Evolutionary conservation across 2,888 invertebrate genomes (phyloP), one percentile per base, ranked within the genome.

Genomic region (Heteromurus nitidus): DNA sequence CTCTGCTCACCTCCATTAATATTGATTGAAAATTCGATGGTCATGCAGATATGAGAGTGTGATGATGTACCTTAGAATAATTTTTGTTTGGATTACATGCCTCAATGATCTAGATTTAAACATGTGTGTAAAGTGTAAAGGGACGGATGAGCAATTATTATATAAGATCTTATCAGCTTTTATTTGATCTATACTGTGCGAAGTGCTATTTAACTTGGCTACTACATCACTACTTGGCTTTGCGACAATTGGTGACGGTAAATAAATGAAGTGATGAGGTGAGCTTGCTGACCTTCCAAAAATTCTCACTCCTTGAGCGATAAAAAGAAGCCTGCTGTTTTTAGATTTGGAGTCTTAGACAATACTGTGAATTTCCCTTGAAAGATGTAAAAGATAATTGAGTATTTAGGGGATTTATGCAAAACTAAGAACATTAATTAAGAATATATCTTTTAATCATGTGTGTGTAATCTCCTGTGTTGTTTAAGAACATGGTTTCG

Each of bases 351-450:
- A 3, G 31, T 16, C 20, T 18, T n/a, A 13, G 18, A 65, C 65
- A 65, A 74, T 65, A 36, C 31, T 74, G 55, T 26, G 65, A 74
- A 53, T 74, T 65, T n/a, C 72, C 65, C 72, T 74, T 65, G 65
- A 74, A 65, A 55, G 31, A 55, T 58, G 50, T 55, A 42, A 36
- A 31, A 42, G 30, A 50, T 24, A 30, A 30, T 20, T 69, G 22
- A 16, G 30, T 36, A 50, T 55, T 36, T 55, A 28, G 18, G 55
- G 1, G 31, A 20, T 53, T 47, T 58, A 36, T 22, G n/a, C 16
- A 69, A 69, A 55, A n/a, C 26, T 42, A 62, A 53, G 18, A 64
- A 65, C 55, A 36, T 74, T 74, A 74, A 74, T 74, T 74, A 65
- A 74, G 20, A 28, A 65, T 73, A 16, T 18, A 16, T 65, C 58